Conservation (phyloP, 2,113 vertebrate species). For the Coptodon bakossiorum region DNA sequence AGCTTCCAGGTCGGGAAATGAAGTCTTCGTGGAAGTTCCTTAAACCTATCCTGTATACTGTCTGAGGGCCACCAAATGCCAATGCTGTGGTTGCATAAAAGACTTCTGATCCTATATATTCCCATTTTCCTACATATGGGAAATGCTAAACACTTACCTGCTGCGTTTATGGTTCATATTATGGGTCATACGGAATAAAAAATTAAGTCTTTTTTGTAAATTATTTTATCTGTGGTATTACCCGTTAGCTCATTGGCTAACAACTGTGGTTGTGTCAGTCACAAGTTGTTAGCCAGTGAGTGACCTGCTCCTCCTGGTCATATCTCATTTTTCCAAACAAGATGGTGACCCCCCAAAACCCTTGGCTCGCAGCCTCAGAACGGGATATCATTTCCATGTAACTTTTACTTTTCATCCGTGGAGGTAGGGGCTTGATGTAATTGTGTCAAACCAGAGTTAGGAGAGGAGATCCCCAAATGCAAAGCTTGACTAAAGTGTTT, state of each 20-base stretch:
- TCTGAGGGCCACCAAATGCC: not conserved
- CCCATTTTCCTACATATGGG: not conserved
- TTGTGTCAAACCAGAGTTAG: not conserved
- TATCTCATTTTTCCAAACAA: not conserved
- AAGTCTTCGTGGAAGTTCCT: not conserved
- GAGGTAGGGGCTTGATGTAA: not conserved
- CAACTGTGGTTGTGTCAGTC: not conserved
- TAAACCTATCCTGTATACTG: not conserved
- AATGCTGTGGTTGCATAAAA: not conserved
- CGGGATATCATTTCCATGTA: not conserved
- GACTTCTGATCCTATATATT: not conserved
- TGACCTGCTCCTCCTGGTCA: not conserved
- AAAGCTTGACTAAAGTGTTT: not conserved
- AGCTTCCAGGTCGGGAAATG: not conserved
- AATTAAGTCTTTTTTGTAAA: not conserved
- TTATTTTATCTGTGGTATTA: not conserved
- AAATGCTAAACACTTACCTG: not conserved
- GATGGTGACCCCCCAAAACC: not conserved
- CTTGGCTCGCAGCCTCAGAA: not conserved
- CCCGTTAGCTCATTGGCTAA: not conserved
- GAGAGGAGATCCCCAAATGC: not conserved
- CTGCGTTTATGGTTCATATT: not conserved
- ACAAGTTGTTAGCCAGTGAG: not conserved
- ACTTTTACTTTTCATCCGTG: not conserved
- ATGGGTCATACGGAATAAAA: not conserved